A percentile compares a stretch with the other conserved stretches of the same genome.
Conservation (phyloP, 2,888 invertebrate genomes). For the Phymatocera aterrima region DNA sequence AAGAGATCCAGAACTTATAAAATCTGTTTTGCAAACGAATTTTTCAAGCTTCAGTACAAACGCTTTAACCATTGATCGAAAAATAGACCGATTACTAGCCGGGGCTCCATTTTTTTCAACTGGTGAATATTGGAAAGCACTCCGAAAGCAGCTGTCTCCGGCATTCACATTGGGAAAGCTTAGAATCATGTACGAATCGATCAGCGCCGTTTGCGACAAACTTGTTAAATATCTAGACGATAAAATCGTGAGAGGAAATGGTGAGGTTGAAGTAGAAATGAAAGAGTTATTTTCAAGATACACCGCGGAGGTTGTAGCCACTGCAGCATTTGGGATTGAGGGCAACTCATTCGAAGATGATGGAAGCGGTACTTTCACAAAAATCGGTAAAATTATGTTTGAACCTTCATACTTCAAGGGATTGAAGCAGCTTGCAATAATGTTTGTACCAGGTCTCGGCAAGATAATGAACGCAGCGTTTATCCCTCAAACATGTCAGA, state of each 20-base stretch:
- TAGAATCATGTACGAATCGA: slow-evolving; percentile 59
- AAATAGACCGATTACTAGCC: slow-evolving; percentile 57
- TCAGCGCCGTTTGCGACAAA: slow-evolving; percentile 57
- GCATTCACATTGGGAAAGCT: slow-evolving; percentile 55
- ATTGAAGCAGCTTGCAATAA: slow-evolving; percentile 37
- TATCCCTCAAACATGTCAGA: slow-evolving; percentile 53
- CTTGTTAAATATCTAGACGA: slow-evolving; percentile 51
- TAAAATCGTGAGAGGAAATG: slow-evolving; percentile 47
- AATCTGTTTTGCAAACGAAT: slow-evolving; percentile 59
- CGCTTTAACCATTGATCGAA: slow-evolving; percentile 40
- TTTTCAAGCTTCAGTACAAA: slow-evolving; percentile 63
- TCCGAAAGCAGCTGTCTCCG: slow-evolving; percentile 46
- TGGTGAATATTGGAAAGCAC: slow-evolving; percentile 60
- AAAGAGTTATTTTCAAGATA: slow-evolving; percentile 57
- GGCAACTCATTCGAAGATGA: slow-evolving; percentile 60
- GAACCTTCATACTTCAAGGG: slow-evolving; percentile 54
- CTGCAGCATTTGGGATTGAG: slow-evolving; percentile 61
- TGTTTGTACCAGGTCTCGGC: slow-evolving; percentile 53
- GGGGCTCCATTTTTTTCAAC: slow-evolving; percentile 63
- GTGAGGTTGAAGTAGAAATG: slow-evolving; percentile 61
- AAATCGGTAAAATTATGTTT: slow-evolving; percentile 52
- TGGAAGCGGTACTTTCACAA: slow-evolving; percentile 47
- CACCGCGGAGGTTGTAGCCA: slow-evolving; percentile 62
- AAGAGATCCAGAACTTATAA: slow-evolving; percentile 63
- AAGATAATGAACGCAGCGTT: slow-evolving; percentile 49